Evolutionary conservation across 2,113 vertebrate genomes (phyloP).

Genomic region (Xerus inauris): DNA sequence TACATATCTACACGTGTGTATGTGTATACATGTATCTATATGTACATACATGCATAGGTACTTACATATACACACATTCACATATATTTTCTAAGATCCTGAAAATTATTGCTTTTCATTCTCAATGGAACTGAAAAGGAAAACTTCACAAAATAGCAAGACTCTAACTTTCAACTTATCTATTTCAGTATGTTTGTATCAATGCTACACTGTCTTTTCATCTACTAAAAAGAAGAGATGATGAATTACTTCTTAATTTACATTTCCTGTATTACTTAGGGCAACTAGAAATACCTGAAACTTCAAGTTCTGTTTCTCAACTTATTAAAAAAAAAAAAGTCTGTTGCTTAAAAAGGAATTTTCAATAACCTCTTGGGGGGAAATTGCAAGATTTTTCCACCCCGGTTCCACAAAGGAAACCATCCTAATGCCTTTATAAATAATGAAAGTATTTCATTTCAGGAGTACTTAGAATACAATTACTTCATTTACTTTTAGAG

Average conservation of each 20-base stretch:
- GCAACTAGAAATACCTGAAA: constrained; percentile 41
- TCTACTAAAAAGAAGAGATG: neutral
- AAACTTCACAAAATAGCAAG: neutral
- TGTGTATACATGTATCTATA: neutral
- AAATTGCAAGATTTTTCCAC: neutral
- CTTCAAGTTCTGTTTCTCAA: constrained; percentile 15
- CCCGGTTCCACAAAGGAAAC: neutral
- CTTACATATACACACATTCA: neutral
- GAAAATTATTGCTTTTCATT: neutral
- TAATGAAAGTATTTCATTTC: constrained; percentile 48
- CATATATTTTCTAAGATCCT: neutral
- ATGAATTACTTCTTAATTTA: neutral
- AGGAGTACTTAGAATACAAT: constrained; percentile 54
- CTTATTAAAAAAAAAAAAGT: constrained; percentile 49
- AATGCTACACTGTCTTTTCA: constrained; percentile 31
- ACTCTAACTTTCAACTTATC: neutral
- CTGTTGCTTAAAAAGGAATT: constrained; percentile 46
- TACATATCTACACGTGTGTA: neutral
- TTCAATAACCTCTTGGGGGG: neutral
- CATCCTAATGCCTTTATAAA: constrained; percentile 47
- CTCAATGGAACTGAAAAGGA: neutral
- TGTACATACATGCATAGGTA: neutral
- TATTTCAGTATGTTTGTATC: neutral
- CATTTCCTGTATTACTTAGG: constrained; percentile 2
- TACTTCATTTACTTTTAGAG: constrained; percentile 57